Conservation (phyloP, 2,113 vertebrate genomes). For the Tricholaema leucomelas region DNA sequence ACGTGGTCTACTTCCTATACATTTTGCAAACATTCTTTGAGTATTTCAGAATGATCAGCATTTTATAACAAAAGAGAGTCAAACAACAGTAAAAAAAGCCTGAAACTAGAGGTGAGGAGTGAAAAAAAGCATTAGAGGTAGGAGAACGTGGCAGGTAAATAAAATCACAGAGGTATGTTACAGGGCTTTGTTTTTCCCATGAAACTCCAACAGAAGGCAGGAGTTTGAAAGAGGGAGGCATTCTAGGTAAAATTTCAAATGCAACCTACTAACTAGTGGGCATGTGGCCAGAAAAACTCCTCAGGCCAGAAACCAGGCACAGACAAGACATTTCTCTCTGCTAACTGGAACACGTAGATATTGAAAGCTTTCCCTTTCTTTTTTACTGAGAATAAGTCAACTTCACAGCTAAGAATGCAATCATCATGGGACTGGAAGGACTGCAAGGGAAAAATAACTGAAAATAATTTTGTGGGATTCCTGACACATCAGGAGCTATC, state of each 20-base stretch:
- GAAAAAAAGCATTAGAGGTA: neutral
- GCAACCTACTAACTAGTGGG: neutral
- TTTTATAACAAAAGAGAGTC: neutral
- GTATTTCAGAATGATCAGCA: neutral
- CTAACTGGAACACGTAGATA: neutral
- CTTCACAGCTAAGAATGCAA: neutral
- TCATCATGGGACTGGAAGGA: neutral
- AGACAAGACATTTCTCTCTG: neutral
- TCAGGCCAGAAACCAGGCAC: neutral
- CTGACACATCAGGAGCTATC: neutral
- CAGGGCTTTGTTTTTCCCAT: neutral
- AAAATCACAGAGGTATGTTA: neutral
- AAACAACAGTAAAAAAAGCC: neutral
- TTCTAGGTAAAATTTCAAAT: conserved; percentile 40
- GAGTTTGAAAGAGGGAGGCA: neutral
- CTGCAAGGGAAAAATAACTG: neutral
- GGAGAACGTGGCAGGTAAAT: neutral
- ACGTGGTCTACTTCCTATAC: neutral
- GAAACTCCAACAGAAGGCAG: neutral
- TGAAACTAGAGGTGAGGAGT: neutral
- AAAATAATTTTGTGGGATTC: neutral
- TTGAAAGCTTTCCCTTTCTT: neutral
- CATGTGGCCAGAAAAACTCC: conserved; percentile 8
- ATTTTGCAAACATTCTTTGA: neutral
- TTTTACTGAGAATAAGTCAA: neutral